Base-by-base conservation (phyloP, 2,113 vertebrate genomes). In the Phaethornis superciliosus region DNA sequence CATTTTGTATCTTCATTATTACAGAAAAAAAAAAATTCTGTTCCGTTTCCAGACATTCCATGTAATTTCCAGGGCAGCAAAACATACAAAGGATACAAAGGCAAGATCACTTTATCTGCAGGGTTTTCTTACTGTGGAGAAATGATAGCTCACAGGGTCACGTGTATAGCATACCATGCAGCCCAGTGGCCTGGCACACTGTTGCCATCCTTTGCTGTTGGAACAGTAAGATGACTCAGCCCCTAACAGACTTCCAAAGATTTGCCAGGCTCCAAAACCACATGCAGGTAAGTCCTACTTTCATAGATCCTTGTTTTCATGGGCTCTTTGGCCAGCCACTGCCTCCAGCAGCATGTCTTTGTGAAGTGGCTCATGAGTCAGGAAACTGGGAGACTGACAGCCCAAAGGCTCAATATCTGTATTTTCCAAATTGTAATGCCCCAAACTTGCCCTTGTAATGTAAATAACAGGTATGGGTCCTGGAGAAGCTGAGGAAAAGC, bases 381-480 rank as follows among this genome's bases (percentile, higher is more conserved):
- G 8, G 16, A 26, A 59, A 68, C n/a, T 24, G 22, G 76, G 15
- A 52, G 17, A 60, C 21, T 8, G 2, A 79, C 54, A 42, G 44
- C 12, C 12, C 44, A 44, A 63, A 58, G 27, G 17, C 37, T 64
- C 5, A 1, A 18, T 33, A 85, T 30, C 20, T 67, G 24, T 28
- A n/a, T 68, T 58, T 62, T 77, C 58, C 0, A 1, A 22, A 44
- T 0, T 0, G 23, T 18, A 47, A 44, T 47, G 20, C 12, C 6
- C 20, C 33, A 27, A 2, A 33, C 37, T 33, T 69, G 12, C 7
- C 11, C 6, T 10, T 55, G 46, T 33, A 71, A 42, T 30, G 19
- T 35, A 46, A 42, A 20, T 17, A 68, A 21, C 54, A 72, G 44
- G 17, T 49, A 32, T 15, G 55, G 26, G 24, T 85, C 28, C 58